Evolutionary conservation across 2,888 invertebrate genomes (phyloP), one percentile per base, ranked within the genome.

Genomic region (Lasioglossum lativentre): DNA sequence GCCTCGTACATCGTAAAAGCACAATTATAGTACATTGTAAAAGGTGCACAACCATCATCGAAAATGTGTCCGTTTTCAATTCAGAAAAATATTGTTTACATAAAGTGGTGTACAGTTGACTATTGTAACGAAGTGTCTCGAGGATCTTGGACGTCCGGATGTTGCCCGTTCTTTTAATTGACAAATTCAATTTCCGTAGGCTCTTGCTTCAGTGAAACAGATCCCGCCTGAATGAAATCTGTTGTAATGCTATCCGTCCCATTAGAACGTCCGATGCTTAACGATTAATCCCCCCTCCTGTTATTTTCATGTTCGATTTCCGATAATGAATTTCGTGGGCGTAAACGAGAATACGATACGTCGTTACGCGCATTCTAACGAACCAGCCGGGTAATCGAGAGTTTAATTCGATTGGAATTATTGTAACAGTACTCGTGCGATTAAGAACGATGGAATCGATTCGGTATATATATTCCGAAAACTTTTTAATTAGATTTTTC

Each of bases 241-340:
- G 76, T 52, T 83, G 88, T 80, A 88, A 86, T 47, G 30, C 74
- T 30, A 63, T 38, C 66, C 23, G 75, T 81, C 75, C 77, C 45
- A 76, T 86, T 88, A 84, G 82, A 81, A 56, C 66, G 52, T 12
- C 42, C 78, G 52, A 30, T n/a, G 70, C 75, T 89, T 88, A 83
- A 88, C 86, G 82, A 89, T 89, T 89, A 85, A 66, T 45, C 82
- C 38, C 34, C 34, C 34, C 23, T 76, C 78, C 52, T 59, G 70
- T 82, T 86, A 79, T 82, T 76, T 80, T 73, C 72, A 74, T 40
- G 72, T 75, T 38, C 80, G 79, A 85, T 85, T 86, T 75, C 56
- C 87, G 72, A 88, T 88, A 88, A 89, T 79, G 87, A 88, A 89
- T 88, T 87, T 83, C 87, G 68, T 45, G 72, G 59, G 0, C 70